Conservation (phyloP, 2,113 vertebrate genomes). For the Cottus gobio region DNA sequence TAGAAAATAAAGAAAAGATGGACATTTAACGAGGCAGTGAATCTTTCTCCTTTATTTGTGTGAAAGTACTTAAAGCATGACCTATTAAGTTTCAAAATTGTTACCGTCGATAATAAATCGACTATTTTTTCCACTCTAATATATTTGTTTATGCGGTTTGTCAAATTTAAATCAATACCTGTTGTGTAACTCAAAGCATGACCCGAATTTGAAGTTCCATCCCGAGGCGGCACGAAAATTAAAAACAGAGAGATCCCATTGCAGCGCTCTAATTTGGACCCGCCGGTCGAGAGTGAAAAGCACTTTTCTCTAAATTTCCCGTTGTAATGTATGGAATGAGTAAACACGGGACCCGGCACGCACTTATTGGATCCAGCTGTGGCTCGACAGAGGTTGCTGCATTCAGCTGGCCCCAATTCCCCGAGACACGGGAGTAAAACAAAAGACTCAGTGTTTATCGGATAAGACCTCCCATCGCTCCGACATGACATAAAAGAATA, state of each 20-base stretch:
- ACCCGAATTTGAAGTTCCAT: not conserved
- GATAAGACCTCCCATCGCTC: slow-evolving; percentile 50
- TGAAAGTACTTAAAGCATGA: not conserved
- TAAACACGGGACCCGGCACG: slow-evolving; percentile 57
- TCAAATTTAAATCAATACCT: not conserved
- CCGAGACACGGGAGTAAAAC: slow-evolving; percentile 58
- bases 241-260: not conserved
- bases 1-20: not conserved
- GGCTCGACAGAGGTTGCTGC: slow-evolving; percentile 48
- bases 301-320: slow-evolving; percentile 63
- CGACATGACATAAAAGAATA: slow-evolving; percentile 27
- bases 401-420: slow-evolving; percentile 65
- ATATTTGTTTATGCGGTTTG: not conserved
- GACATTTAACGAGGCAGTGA: not conserved
- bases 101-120: not conserved
- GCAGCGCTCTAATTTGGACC: slow-evolving; percentile 5
- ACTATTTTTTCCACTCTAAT: not conserved
- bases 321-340: slow-evolving; percentile 72
- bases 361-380: slow-evolving; percentile 76
- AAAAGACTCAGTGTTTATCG: slow-evolving; percentile 68
- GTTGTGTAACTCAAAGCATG: slow-evolving; percentile 15
- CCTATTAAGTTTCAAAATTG: not conserved
- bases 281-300: not conserved
- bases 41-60: not conserved
- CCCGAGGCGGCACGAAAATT: not conserved